A percentile compares a stretch with the other conserved stretches of the same genome.
phyloP scores from a whole-genome alignment of 2,888 invertebrate species.

The Orgyia antiqua region DNA sequence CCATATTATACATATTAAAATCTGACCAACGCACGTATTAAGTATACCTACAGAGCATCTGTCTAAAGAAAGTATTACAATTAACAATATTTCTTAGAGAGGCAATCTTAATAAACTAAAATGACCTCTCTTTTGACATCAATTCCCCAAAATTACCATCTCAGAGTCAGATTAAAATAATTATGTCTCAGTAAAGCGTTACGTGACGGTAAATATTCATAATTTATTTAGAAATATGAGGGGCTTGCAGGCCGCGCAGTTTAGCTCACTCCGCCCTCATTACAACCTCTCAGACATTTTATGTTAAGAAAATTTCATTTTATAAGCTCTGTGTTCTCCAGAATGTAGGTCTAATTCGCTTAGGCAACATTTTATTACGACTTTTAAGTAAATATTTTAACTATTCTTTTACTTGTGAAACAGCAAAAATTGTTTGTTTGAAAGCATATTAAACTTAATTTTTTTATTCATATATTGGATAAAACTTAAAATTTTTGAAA shows the following conservation, averaged over 20 bases:
- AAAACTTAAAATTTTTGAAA: no score
- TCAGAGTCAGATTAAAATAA: constrained; percentile 67
- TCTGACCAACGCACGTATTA: no score
- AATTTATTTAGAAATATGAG: constrained; percentile 70
- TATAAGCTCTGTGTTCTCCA: constrained; percentile 50
- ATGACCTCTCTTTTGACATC: constrained; percentile 51
- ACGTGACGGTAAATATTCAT: constrained; percentile 69
- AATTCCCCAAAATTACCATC: constrained; percentile 58
- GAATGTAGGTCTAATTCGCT: constrained; percentile 52
- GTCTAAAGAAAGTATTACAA: no score
- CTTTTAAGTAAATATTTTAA: constrained; percentile 29
- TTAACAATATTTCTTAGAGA: neutral
- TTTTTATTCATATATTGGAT: no score
- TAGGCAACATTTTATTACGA: constrained; percentile 33
- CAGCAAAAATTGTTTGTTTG: no score
- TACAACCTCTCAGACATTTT: constrained; percentile 55
- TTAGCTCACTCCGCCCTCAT: constrained; percentile 45
- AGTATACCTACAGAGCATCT: no score
- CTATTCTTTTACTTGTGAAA: constrained; percentile 13
- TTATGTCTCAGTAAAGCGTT: constrained; percentile 63
- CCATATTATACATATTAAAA: no score
- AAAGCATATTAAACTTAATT: no score
- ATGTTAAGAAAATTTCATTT: constrained; percentile 63
- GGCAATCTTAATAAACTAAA: constrained; percentile 19
- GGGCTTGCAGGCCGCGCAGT: constrained; percentile 42